A percentile compares a stretch with the other conserved stretches of the same genome.
These are phyloP conservation scores for Notothenia rossii DNA, from an alignment of 2,113 vertebrate genomes.

Conservation along the genomic window DNA sequence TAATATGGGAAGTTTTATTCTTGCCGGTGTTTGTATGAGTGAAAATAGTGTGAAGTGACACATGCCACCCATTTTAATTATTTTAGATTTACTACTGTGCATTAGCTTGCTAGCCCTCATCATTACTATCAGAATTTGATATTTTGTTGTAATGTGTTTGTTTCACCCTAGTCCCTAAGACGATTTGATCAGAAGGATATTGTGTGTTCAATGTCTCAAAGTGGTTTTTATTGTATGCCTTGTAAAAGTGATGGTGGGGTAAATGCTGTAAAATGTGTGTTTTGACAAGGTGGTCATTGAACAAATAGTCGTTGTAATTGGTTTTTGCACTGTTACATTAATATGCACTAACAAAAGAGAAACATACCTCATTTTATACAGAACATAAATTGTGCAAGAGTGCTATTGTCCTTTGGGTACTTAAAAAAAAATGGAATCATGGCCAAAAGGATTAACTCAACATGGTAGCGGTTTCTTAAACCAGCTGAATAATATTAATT, in stretches of 20 bases:
- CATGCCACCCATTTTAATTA: constrained; percentile 27
- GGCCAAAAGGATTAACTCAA: constrained; percentile 51
- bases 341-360: constrained; percentile 82
- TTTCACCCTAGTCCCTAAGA: constrained; percentile 52
- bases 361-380: constrained; percentile 88
- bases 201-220: constrained; percentile 67
- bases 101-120: constrained; percentile 47
- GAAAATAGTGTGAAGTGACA: constrained; percentile 37
- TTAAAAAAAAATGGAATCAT: constrained; percentile 51
- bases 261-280: constrained; percentile 73
- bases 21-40: constrained; percentile 30
- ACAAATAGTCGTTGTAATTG: constrained; percentile 72
- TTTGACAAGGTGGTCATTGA: constrained; percentile 71
- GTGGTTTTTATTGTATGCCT: constrained; percentile 73
- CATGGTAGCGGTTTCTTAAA: constrained; percentile 40
- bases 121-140: constrained; percentile 43
- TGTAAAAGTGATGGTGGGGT: constrained; percentile 72
- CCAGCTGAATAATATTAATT: constrained; percentile 45
- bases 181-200: constrained; percentile 55
- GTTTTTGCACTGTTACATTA: constrained; percentile 84
- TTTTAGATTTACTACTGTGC: constrained; percentile 55
- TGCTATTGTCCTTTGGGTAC: constrained; percentile 70
- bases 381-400: constrained; percentile 71
- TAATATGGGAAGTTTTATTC: constrained; percentile 30
- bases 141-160: constrained; percentile 58